Evolutionary conservation across 2,797 vertebrate genomes (phyloP).

Genomic region (Meriones psammophilus): DNA sequence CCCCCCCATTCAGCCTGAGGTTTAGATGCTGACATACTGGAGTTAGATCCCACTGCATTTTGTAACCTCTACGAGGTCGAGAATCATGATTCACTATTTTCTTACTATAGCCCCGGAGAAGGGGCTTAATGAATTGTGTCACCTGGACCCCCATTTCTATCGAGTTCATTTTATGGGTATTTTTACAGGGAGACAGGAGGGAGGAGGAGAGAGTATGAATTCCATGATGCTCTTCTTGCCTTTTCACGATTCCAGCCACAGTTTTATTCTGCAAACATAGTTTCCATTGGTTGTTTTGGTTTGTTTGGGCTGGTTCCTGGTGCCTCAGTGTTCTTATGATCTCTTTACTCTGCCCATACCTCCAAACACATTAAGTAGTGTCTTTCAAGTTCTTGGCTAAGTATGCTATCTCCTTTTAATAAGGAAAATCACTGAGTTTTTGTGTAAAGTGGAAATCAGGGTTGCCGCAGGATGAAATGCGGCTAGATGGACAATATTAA

Average conservation of each 20-base stretch:
- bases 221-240: neutral
- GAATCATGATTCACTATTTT: neutral
- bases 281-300: neutral
- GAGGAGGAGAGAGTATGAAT: neutral
- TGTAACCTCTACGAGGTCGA: neutral
- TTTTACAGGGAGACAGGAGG: neutral
- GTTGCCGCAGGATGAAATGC: conserved; percentile 17
- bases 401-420: conserved; percentile 41
- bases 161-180: neutral
- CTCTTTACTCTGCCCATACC: neutral
- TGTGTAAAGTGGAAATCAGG: neutral
- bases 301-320: neutral
- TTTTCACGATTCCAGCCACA: neutral
- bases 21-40: neutral
- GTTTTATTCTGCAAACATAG: neutral
- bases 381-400: conserved; percentile 46
- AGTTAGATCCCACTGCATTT: neutral
- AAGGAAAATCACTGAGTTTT: neutral
- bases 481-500: neutral
- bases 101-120: neutral
- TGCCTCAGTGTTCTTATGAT: neutral
- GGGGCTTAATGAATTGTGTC: neutral
- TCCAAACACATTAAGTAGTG: conserved; percentile 19
- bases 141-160: neutral
- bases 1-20: neutral